These are phyloP conservation scores for Drosophila nigromelanica DNA, from an alignment of 1,140 invertebrate species.

Conservation along the genomic window DNA sequence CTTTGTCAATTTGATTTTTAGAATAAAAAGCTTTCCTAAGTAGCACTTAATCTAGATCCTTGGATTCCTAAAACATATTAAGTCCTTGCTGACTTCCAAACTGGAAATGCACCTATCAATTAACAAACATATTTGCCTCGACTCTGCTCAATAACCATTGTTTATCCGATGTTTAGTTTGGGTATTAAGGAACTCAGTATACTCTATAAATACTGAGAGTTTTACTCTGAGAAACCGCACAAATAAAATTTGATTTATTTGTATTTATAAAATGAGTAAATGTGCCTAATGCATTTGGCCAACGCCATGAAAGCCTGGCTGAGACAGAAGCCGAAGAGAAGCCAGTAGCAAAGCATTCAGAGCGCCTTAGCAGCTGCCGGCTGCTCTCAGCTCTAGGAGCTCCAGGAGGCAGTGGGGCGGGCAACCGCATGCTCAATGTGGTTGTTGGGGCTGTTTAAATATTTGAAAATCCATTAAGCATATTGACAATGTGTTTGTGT, in stretches of 20 bases:
- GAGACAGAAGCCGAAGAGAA: neutral
- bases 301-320: neutral
- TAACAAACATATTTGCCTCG: no score
- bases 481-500: conserved; percentile 76
- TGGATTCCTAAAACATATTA: no score
- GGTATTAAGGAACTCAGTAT: no score
- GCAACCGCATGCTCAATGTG: conserved; percentile 45
- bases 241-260: conserved; percentile 69
- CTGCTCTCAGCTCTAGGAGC: no score
- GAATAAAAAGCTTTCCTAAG: no score
- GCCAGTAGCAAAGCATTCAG: conserved; percentile 12
- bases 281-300: conserved; percentile 61
- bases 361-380: no score
- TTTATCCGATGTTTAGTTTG: no score
- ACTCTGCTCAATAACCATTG: no score
- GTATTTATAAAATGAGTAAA: conserved; percentile 60
- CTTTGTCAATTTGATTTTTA: no score
- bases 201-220: neutral
- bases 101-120: no score
- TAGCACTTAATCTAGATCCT: no score
- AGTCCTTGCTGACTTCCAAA: no score
- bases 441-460: conserved; percentile 70
- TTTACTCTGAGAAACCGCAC: conserved; percentile 14
- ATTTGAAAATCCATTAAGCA: conserved; percentile 83
- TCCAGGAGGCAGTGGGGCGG: neutral